Conservation (phyloP, 1,140 invertebrate genomes). For the Pomacea maculata region DNA sequence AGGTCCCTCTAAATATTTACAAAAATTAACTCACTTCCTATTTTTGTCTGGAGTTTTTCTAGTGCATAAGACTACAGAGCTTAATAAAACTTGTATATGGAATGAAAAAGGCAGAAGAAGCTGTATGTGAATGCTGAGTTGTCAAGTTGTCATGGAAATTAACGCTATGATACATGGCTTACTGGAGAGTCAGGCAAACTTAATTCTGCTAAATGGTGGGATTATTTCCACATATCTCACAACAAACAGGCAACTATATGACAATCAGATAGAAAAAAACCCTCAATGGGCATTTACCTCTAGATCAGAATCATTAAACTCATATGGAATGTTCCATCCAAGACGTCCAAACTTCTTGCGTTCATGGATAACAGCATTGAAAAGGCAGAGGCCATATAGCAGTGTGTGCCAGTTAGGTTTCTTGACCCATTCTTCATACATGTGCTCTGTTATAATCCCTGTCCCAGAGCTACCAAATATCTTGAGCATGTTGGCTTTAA, state of each 20-base stretch:
- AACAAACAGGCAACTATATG: background rate
- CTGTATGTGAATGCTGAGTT: too few relatives aligned
- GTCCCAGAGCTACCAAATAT: constrained; percentile 56
- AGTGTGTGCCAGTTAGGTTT: constrained; percentile 54
- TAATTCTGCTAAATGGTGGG: background rate
- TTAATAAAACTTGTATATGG: too few relatives aligned
- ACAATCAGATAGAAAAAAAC: background rate
- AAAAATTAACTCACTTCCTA: too few relatives aligned
- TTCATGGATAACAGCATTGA: constrained; percentile 86
- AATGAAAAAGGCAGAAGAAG: too few relatives aligned
- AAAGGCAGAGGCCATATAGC: constrained; percentile 68
- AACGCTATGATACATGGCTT: background rate
- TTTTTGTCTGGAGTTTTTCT: too few relatives aligned
- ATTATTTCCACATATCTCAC: background rate
- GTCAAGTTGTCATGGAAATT: background rate
- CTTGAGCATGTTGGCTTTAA: constrained; percentile 69
- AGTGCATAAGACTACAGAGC: too few relatives aligned
- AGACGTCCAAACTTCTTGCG: constrained; percentile 87
- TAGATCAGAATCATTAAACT: constrained; percentile 85
- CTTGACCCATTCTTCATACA: constrained; percentile 47
- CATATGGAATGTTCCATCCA: constrained; percentile 89
- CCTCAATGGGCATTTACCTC: constrained; percentile 43
- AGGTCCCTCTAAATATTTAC: background rate
- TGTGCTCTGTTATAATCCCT: constrained; percentile 56
- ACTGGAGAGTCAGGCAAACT: background rate